Conservation (phyloP, 2,888 invertebrate genomes). For the Apocheima hispidaria region DNA sequence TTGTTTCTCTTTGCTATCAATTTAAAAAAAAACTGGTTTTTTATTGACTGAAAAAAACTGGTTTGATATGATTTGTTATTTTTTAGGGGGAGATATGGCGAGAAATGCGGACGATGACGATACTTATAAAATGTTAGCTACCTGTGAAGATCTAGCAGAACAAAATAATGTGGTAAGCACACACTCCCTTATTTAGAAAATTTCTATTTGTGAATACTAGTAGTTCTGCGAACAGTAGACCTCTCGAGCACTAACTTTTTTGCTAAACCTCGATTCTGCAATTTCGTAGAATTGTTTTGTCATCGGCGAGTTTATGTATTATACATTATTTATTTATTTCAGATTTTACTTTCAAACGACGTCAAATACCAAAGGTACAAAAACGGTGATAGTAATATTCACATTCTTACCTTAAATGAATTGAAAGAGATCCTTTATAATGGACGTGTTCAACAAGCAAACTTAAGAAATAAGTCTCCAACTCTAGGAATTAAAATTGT, state of each 20-base stretch:
- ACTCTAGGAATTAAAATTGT: constrained; percentile 31
- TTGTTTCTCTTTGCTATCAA: no score
- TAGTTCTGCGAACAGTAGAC: neutral
- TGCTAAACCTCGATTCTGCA: no score
- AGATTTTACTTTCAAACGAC: constrained; percentile 37
- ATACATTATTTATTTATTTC: constrained; percentile 6
- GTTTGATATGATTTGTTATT: neutral
- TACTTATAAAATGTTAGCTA: constrained; percentile 32
- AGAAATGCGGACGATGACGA: constrained; percentile 13
- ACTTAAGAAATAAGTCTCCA: constrained; percentile 16
- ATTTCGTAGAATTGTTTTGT: no score
- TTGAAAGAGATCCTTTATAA: constrained; percentile 30
- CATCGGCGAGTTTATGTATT: no score
- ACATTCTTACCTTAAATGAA: constrained; percentile 32
- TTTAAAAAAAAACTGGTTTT: no score
- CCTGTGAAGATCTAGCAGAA: constrained; percentile 28
- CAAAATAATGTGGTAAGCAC: constrained; percentile 34
- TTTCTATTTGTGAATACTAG: no score
- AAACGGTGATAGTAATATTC: constrained; percentile 15
- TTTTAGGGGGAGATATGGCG: constrained; percentile 32
- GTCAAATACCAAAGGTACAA: constrained; percentile 19
- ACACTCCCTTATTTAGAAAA: neutral
- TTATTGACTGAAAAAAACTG: neutral
- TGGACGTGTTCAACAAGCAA: neutral
- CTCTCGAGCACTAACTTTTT: no score